Base-by-base conservation (phyloP, 2,888 invertebrate genomes). In the Pycnomerus fuliginosus region DNA sequence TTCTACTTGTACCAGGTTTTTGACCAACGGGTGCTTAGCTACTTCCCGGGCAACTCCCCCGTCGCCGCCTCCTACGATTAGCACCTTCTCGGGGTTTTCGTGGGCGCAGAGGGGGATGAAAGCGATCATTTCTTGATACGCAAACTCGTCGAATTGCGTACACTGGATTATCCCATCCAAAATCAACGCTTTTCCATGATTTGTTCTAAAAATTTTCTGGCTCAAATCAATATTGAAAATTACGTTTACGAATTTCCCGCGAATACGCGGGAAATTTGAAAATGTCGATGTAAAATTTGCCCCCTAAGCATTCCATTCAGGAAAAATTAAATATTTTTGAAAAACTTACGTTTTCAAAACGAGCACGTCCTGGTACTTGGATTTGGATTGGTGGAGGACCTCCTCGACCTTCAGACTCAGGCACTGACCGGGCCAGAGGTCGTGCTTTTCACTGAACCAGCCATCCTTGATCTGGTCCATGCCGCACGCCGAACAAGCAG, bases 121-220 rank as follows among this genome's bases (percentile, higher is more conserved):
- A 0, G 95, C 82, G 59, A 99, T 91, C 96, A 97, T 97, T 76
- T 99, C 99, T 74, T 98, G 98, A 71, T 99, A 99, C 0, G 96
- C 84, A 72, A 91, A 96, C 71, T 99, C 99, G 76, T 99, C 99
- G 57, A 83, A 81, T 69, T 97, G 88, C 1, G 97, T 92, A 64
- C 95, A 96, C 68, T 99, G 99, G 56, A 99, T 95, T 15, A 97
- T 90, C 14, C 95, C 96, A 74, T 99, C 98, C 25, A 99, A 74
- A 1, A 96, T 85, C 30, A 99, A 73, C 1, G 88, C 91, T 62
- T 77, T 85, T 0, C 99, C 99, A 66, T 94, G 85, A 25, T 83
- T 78, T 60, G 78, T 79, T 45, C 87, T 87, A 69, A 7, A 74
- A 69, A 11, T n/a, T n/a, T n/a, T n/a, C n/a, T n/a, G n/a, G n/a